Base-by-base conservation (phyloP, 2,888 invertebrate genomes). In the Diarsia mendica region DNA sequence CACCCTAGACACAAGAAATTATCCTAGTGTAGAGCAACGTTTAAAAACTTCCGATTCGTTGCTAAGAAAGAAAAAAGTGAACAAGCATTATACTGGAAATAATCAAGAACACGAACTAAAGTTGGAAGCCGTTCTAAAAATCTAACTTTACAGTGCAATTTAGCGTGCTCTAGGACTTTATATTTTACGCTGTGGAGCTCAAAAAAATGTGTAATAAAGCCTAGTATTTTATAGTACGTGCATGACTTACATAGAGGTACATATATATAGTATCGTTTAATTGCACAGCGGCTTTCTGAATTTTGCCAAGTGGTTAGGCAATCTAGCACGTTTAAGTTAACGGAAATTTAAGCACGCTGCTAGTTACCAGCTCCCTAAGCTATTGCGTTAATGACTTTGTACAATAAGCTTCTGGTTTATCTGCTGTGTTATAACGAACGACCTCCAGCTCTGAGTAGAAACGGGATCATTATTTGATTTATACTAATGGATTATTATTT, bases 271-370 rank as follows among this genome's bases (percentile, higher is more conserved):
- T 64, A 77, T 71, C 83, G 82, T 88, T 86, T 88, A 86, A 87
- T 86, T 85, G 73, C 72, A 72, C 78, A 73, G 75, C 67, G 72
- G 73, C 66, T 79, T 77, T 82, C 77, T 83, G 82, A 86, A 87
- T 85, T 84, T 85, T 82, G 85, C 83, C 86, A 89, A 88, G 82
- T 88, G 73, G 80, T 83, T 69, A 76, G 65, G 83, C 73, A 79
- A 70, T 77, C 77, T 79, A 70, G 80, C 80, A 72, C 72, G 53
- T 73, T 71, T 73, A 76, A 80, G 75, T 80, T 85, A 83, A 85
- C 61, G 77, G 70, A 76, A 76, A 83, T 83, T 65, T 61, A 77
- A 76, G 51, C 58, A 65, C 65, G 67, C 46, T n/a, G n/a, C n/a
- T 69, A 55, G 71, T 48, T 48, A 23, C n/a, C n/a, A 79, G 33